These are phyloP conservation scores for Patiria miniata DNA, from an alignment of 35 echinoderm and acorn worm genomes.

Conservation along the genomic window DNA sequence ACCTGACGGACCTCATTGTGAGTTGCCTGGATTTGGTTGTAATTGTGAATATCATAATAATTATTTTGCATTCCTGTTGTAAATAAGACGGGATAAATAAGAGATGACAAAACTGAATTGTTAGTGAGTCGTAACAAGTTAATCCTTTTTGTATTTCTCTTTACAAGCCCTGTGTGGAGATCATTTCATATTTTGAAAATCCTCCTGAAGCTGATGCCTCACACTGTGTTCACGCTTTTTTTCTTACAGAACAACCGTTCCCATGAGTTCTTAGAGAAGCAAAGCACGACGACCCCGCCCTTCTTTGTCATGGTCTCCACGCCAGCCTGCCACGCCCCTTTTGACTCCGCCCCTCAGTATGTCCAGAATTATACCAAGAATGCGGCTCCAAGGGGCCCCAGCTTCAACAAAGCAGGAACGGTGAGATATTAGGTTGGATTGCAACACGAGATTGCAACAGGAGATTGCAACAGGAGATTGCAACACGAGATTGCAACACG, in stretches of 20 bases:
- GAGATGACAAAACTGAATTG: no score
- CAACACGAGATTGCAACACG: no score
- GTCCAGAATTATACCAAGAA: conserved; percentile 75
- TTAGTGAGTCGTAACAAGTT: no score
- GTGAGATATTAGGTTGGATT: conserved; percentile 38
- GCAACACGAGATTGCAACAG: no score
- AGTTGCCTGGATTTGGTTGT: no score
- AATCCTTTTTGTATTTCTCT: no score
- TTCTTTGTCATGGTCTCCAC: conserved; percentile 98
- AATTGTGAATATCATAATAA: no score
- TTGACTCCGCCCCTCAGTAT: conserved; percentile 97
- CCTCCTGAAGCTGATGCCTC: background rate
- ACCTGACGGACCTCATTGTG: conserved; percentile 96
- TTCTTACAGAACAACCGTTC: conserved; percentile 81
- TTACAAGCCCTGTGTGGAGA: no score
- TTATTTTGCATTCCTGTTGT: no score
- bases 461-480: no score
- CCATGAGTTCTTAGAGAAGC: conserved; percentile 69
- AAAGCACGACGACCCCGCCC: conserved; percentile 41
- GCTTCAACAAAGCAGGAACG: conserved; percentile 73
- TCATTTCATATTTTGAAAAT: no score
- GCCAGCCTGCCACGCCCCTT: conserved; percentile 92
- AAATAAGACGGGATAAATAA: no score
- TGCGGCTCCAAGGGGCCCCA: conserved; percentile 72
- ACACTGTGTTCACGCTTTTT: background rate